phyloP scores from a whole-genome alignment of 2,113 vertebrate species.

The Phaetusa simplex region DNA sequence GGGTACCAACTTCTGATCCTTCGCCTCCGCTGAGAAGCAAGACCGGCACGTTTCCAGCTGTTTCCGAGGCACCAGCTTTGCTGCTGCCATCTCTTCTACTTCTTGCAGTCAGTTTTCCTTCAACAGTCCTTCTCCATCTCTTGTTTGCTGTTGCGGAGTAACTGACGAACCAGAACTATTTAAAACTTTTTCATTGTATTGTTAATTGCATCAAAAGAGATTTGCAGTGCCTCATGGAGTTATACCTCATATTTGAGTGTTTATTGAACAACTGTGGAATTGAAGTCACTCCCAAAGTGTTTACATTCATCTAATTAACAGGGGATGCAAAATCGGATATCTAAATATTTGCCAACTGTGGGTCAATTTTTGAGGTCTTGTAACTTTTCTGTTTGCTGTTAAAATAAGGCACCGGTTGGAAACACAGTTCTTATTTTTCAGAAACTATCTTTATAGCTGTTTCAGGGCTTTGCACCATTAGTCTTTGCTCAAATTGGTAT shows the following conservation, averaged over 20 bases:
- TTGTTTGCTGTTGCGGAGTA: background rate
- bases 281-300: background rate
- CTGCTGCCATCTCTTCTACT: background rate
- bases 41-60: fast-evolving
- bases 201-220: background rate
- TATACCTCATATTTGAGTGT: background rate
- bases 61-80: background rate
- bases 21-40: background rate
- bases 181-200: background rate
- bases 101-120: background rate
- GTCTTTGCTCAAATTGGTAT: background rate
- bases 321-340: background rate
- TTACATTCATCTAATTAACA: background rate
- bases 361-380: background rate
- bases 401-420: background rate
- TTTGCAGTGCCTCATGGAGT: background rate
- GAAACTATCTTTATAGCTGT: background rate
- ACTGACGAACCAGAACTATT: background rate
- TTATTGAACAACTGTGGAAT: background rate
- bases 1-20: background rate
- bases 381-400: background rate
- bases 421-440: background rate
- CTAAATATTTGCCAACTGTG: background rate
- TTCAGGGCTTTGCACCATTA: background rate
- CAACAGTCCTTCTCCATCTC: background rate